These are phyloP conservation scores for Megaptera novaeangliae DNA, from an alignment of 2,113 vertebrate species.

Conservation along the genomic window DNA sequence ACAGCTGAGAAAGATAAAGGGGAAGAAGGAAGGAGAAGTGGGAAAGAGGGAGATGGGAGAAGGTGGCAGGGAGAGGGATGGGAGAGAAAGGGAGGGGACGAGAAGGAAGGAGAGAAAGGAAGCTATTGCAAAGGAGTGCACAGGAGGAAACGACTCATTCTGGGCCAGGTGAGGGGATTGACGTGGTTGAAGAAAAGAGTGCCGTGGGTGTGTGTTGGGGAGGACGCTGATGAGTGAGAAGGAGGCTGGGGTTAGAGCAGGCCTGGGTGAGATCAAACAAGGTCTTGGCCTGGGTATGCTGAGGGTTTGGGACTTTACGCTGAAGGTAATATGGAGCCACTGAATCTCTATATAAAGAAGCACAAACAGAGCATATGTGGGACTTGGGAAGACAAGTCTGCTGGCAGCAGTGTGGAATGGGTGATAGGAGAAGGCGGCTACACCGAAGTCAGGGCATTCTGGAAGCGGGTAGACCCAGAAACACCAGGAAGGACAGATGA, in stretches of 20 bases:
- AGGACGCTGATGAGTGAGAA: accelerated
- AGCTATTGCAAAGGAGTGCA: not conserved
- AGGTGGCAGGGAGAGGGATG: not conserved
- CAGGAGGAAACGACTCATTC: not conserved
- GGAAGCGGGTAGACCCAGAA: not conserved
- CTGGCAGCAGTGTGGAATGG: too few species aligned
- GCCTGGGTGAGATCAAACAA: not conserved
- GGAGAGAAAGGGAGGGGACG: accelerated
- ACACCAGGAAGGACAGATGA: not conserved
- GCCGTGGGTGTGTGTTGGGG: too few species aligned
- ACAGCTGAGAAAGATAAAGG: not conserved
- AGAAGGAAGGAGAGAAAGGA: not conserved
- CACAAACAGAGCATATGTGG: too few species aligned
- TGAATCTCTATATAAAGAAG: not conserved
- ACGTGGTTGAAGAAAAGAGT: not conserved
- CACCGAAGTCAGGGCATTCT: not conserved
- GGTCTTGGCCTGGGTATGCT: not conserved
- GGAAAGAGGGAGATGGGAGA: accelerated
- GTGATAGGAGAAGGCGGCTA: not conserved
- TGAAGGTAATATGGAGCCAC: not conserved
- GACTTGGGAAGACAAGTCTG: not conserved
- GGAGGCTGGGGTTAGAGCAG: not conserved
- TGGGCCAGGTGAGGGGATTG: not conserved
- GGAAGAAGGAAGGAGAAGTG: not conserved
- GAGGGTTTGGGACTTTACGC: not conserved